These are phyloP conservation scores for Stenichneumon culpator DNA, from an alignment of 2,888 invertebrate genomes.

Conservation along the genomic window DNA sequence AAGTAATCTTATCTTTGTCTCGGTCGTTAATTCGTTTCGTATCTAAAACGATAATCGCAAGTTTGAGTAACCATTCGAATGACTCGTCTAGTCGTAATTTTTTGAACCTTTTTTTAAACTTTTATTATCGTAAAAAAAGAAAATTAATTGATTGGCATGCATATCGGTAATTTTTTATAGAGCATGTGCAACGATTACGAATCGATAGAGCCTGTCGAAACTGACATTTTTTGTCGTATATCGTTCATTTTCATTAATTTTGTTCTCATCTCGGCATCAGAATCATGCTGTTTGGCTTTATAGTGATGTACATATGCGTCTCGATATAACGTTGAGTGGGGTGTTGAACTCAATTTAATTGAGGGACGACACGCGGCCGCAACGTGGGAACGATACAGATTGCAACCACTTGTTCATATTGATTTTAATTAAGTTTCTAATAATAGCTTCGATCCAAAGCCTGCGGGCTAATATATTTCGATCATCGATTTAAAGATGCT, in stretches of 20 bases:
- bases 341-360: constrained; percentile 42
- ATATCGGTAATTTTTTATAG: constrained; percentile 42
- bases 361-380: constrained; percentile 30
- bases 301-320: constrained; percentile 55
- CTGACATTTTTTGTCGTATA: constrained; percentile 40
- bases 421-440: constrained; percentile 56
- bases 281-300: constrained; percentile 70
- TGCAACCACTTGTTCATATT: constrained; percentile 64
- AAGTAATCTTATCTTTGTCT: constrained; percentile 83
- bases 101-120: constrained; percentile 12
- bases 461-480: constrained; percentile 26
- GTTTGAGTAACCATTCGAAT: constrained; percentile 29
- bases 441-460: constrained; percentile 43
- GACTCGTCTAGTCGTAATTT: constrained; percentile 2
- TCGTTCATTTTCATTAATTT: constrained; percentile 33
- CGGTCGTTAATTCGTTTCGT: background rate
- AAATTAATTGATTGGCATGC: constrained; percentile 51
- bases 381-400: constrained; percentile 34
- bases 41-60: constrained; percentile 25
- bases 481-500: constrained; percentile 16
- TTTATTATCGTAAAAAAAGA: constrained; percentile 1
- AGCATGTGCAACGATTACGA: constrained; percentile 65
- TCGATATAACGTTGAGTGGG: constrained; percentile 38
- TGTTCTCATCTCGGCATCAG: background rate
- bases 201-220: constrained; percentile 43